These are phyloP conservation scores for Hippocampus comes DNA, from an alignment of 2,113 vertebrate species.

Conservation along the genomic window DNA sequence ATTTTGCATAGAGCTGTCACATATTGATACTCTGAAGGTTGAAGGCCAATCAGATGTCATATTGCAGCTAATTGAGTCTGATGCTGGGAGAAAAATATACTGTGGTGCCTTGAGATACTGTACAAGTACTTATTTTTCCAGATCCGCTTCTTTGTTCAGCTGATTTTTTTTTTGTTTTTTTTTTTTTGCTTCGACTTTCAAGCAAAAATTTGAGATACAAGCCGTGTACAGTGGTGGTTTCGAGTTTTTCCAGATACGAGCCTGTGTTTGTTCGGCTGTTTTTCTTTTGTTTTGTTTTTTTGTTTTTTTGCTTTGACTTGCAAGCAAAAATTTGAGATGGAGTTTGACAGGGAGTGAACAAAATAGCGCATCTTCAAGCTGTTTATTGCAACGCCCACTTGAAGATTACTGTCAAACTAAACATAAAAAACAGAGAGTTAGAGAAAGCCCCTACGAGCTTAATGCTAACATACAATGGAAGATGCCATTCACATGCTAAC, in stretches of 20 bases:
- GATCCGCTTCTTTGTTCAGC: neutral
- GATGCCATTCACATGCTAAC: too few relatives aligned
- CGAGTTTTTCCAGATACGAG: neutral
- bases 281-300: neutral
- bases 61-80: slow-evolving; percentile 17
- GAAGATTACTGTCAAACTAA: too few relatives aligned
- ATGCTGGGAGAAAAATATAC: slow-evolving; percentile 1
- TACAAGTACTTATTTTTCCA: neutral
- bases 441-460: too few relatives aligned
- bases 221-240: too few relatives aligned
- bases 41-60: slow-evolving; percentile 34
- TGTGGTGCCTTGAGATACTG: neutral
- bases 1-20: slow-evolving; percentile 30
- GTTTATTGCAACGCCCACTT: too few relatives aligned
- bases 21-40: slow-evolving; percentile 7
- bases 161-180: neutral
- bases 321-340: too few relatives aligned
- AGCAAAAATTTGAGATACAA: too few relatives aligned
- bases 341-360: too few relatives aligned
- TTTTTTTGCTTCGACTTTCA: neutral
- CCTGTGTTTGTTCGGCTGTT: neutral
- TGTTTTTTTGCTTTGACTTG: neutral
- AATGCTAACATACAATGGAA: too few relatives aligned
- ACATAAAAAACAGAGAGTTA: too few relatives aligned
- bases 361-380: too few relatives aligned